phyloP scores from a whole-genome alignment of 2,888 invertebrate genomes.

The Callinectes sapidus region DNA sequence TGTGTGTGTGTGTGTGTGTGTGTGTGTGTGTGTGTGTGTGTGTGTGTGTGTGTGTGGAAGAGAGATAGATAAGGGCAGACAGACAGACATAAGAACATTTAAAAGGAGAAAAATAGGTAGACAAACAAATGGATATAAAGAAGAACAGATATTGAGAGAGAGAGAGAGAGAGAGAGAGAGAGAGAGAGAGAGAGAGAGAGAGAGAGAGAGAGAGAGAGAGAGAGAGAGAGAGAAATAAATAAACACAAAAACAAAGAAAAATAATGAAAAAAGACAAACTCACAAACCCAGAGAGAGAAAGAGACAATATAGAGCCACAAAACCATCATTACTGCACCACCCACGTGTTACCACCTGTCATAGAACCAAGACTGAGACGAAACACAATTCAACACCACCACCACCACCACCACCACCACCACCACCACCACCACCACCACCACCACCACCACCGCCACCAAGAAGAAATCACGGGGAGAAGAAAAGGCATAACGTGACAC shows the following conservation, averaged over 20 bases:
- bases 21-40: neutral
- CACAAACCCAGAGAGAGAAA: neutral
- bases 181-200: neutral
- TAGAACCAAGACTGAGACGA: neutral
- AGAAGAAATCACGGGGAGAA: slow-evolving; percentile 6
- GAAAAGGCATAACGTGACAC: neutral
- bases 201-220: slow-evolving; percentile 1
- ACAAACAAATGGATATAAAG: neutral
- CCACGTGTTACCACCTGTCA: neutral
- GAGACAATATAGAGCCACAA: neutral
- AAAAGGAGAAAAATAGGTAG: neutral
- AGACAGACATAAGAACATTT: neutral
- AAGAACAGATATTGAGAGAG: neutral
- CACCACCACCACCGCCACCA: neutral
- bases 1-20: slow-evolving; percentile 26
- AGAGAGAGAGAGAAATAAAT: neutral
- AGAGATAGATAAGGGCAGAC: neutral
- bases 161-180: neutral
- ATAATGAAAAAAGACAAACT: too few species aligned
- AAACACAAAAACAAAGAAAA: too few species aligned
- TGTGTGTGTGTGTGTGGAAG: neutral
- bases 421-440: neutral
- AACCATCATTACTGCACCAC: neutral
- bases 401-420: slow-evolving; percentile 12
- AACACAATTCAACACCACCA: slow-evolving; percentile 2